Percentiles rank a stretch among this genome's conserved stretches.
These are phyloP conservation scores for Tenebrio molitor DNA, from an alignment of 1,140 invertebrate species.

Conservation along the genomic window DNA sequence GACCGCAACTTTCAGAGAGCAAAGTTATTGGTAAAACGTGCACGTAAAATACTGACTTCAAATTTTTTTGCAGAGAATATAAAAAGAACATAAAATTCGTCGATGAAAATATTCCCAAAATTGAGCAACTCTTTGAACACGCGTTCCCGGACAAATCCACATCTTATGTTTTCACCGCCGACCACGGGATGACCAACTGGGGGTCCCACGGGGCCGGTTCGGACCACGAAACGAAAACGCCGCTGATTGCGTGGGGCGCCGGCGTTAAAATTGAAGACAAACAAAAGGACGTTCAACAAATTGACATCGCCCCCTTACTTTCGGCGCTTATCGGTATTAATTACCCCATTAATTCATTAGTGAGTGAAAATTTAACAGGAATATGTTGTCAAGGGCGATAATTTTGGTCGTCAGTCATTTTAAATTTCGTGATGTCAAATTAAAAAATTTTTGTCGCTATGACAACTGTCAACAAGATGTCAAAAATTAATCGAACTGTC, in stretches of 20 bases:
- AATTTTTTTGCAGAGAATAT: conserved; percentile 77
- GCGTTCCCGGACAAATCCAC: conserved; percentile 83
- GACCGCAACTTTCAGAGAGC: no score
- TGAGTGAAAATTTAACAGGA: conserved; percentile 68
- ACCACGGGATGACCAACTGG: conserved; percentile 99
- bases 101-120: conserved; percentile 81
- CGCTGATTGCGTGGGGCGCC: conserved; percentile 94
- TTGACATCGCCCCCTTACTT: conserved; percentile 92
- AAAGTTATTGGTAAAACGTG: no score
- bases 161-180: conserved; percentile 92
- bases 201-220: conserved; percentile 96
- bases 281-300: conserved; percentile 81
- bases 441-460: no score
- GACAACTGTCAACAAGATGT: no score
- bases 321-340: conserved; percentile 86
- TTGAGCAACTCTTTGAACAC: conserved; percentile 78
- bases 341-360: conserved; percentile 93
- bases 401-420: no score
- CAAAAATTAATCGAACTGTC: no score
- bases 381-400: no score
- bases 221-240: conserved; percentile 91
- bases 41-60: no score
- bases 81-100: conserved; percentile 85
- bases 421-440: no score
- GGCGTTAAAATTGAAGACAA: conserved; percentile 73